Percentiles rank a stretch among this genome's conserved stretches.
Conservation (phyloP, 2,888 invertebrate species). For the Drosophila picticornis region DNA sequence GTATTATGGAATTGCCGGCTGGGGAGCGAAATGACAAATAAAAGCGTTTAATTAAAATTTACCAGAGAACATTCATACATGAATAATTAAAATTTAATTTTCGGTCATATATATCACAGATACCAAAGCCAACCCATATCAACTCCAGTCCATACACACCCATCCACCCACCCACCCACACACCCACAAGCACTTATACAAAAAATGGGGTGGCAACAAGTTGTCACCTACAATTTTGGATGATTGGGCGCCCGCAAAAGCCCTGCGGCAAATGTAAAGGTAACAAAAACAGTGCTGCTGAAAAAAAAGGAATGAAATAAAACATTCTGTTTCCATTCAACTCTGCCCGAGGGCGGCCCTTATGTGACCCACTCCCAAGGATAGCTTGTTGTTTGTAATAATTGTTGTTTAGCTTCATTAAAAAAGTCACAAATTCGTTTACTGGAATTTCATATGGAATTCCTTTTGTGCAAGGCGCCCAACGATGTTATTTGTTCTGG, state of each 20-base stretch:
- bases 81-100: conserved; percentile 79
- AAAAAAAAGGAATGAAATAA: conserved; percentile 43
- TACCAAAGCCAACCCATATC: conserved; percentile 3
- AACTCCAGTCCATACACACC: neutral
- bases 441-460: conserved; percentile 72
- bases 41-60: conserved; percentile 79
- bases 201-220: conserved; percentile 40
- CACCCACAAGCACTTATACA: neutral
- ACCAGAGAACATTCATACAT: conserved; percentile 63
- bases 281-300: conserved; percentile 30
- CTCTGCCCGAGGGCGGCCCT: conserved; percentile 12
- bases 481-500: neutral
- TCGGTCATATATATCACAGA: conserved; percentile 66
- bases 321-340: conserved; percentile 56
- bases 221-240: conserved; percentile 68
- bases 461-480: conserved; percentile 53
- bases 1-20: conserved; percentile 1
- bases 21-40: conserved; percentile 48
- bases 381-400: conserved; percentile 40
- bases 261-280: conserved; percentile 41
- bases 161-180: neutral
- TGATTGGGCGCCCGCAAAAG: conserved; percentile 46
- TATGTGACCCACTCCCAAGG: too few relatives aligned
- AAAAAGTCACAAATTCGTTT: conserved; percentile 77
- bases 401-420: conserved; percentile 74